Evolutionary conservation across 2,888 invertebrate genomes (phyloP).

Genomic region (Alloplasta piceator): DNA sequence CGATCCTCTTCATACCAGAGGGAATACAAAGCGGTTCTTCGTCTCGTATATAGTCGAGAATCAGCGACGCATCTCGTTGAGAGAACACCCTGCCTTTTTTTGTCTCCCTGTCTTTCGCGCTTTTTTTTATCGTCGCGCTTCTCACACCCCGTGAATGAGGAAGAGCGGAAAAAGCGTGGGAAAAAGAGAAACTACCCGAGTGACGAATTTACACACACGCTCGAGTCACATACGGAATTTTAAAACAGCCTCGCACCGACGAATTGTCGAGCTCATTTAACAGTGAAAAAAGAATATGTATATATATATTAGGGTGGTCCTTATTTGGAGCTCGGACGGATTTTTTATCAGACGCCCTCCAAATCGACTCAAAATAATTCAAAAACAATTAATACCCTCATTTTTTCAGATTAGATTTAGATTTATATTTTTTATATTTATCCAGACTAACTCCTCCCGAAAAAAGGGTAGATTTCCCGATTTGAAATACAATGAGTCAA

Average conservation of each 20-base stretch:
- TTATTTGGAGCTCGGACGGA: too few relatives aligned
- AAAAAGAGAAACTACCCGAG: constrained; percentile 26
- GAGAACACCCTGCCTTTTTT: constrained; percentile 2
- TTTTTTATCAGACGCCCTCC: too few relatives aligned
- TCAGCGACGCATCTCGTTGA: constrained; percentile 37
- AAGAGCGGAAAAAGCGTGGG: constrained; percentile 3
- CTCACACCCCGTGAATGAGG: constrained; percentile 12
- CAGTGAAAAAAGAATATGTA: constrained; percentile 1
- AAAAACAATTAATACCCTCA: too few relatives aligned
- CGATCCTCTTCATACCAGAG: constrained; percentile 45
- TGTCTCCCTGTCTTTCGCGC: constrained; percentile 30
- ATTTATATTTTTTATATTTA: too few relatives aligned
- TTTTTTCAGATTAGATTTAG: too few relatives aligned
- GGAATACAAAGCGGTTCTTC: constrained; percentile 56
- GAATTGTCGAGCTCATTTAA: constrained; percentile 40
- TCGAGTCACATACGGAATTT: constrained; percentile 52
- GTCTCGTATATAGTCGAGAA: constrained; percentile 30
- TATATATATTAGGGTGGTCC: too few relatives aligned
- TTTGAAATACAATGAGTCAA: too few relatives aligned
- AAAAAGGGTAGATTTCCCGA: too few relatives aligned
- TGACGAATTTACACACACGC: constrained; percentile 47
- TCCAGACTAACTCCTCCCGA: too few relatives aligned
- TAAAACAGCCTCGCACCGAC: constrained; percentile 49
- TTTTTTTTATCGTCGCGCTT: constrained; percentile 29
- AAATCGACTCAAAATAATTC: too few relatives aligned